A percentile compares a stretch with the other conserved stretches of the same genome.
Conservation (phyloP, 2,888 invertebrate species). For the Sycophila texana region DNA sequence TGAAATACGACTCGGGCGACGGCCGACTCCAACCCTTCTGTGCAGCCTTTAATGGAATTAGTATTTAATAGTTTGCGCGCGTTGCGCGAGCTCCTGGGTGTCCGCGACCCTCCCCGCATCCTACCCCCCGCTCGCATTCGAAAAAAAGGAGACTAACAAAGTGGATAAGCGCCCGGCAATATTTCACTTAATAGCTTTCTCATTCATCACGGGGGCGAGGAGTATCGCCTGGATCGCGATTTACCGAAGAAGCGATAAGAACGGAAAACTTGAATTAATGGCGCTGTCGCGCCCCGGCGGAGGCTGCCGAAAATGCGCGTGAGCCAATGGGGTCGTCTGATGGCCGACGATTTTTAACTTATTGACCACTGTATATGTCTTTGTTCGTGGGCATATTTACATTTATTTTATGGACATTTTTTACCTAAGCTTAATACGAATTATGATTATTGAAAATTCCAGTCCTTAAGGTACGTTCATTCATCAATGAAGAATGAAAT, state of each 20-base stretch:
- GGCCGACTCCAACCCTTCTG: constrained; percentile 71
- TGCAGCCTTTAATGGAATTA: constrained; percentile 74
- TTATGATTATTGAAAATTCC: too few relatives aligned
- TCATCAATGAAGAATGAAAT: not conserved
- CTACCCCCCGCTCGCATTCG: not conserved
- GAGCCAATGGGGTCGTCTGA: constrained; percentile 39
- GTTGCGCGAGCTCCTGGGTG: not conserved
- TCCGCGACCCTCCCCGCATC: not conserved
- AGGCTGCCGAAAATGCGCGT: constrained; percentile 28
- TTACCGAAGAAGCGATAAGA: constrained; percentile 54
- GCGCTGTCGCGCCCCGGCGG: not conserved
- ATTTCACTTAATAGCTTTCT: constrained; percentile 57
- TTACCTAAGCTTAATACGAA: too few relatives aligned
- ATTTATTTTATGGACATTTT: too few relatives aligned
- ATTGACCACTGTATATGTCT: constrained; percentile 27
- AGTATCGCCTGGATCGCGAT: constrained; percentile 52
- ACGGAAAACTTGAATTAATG: constrained; percentile 54
- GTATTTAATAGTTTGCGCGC: constrained; percentile 71
- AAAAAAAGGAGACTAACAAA: constrained; percentile 52
- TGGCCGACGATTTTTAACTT: constrained; percentile 31
- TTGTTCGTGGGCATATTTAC: not conserved
- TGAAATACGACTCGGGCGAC: constrained; percentile 70
- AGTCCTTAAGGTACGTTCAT: not conserved
- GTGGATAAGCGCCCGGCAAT: constrained; percentile 55
- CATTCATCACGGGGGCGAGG: constrained; percentile 49